Percentiles rank a stretch among this genome's conserved stretches.
Conservation (phyloP, 2,113 vertebrate species). For the Gallinago media region DNA sequence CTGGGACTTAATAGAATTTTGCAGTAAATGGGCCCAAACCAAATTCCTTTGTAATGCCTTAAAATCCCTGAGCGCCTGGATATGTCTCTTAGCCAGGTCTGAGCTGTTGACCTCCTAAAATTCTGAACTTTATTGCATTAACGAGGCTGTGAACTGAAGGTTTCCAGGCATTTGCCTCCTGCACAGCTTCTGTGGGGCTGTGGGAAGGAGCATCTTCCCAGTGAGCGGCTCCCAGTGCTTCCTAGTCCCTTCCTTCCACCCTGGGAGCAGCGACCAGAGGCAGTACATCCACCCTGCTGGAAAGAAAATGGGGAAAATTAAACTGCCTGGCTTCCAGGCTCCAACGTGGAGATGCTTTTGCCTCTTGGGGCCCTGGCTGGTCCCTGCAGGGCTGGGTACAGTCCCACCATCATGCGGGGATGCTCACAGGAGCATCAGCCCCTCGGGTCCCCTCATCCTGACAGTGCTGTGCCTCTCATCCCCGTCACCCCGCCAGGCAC, state of each 20-base stretch:
- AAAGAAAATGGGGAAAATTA: neutral
- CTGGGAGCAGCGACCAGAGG: rapidly evolving
- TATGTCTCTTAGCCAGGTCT: neutral
- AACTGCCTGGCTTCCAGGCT: neutral
- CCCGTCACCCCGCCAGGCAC: neutral
- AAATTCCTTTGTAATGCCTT: neutral
- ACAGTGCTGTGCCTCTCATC: neutral
- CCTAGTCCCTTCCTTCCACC: neutral
- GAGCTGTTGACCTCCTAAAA: neutral
- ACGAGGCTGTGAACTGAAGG: neutral
- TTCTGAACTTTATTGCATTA: neutral
- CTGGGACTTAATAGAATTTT: neutral
- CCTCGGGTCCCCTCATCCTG: neutral
- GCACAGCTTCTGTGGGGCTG: neutral
- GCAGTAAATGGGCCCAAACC: neutral
- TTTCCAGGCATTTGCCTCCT: neutral
- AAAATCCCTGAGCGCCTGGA: rapidly evolving
- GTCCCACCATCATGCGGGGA: rapidly evolving
- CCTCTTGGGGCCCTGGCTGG: neutral
- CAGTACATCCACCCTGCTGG: neutral
- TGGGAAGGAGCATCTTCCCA: neutral
- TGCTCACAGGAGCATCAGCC: neutral
- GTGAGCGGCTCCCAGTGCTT: neutral
- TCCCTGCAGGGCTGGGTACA: too few species aligned
- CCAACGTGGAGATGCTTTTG: neutral